Evolutionary conservation across 2,888 invertebrate genomes (phyloP), one percentile per base, ranked within the genome.

Genomic region (Lasioglossum figueresi): DNA sequence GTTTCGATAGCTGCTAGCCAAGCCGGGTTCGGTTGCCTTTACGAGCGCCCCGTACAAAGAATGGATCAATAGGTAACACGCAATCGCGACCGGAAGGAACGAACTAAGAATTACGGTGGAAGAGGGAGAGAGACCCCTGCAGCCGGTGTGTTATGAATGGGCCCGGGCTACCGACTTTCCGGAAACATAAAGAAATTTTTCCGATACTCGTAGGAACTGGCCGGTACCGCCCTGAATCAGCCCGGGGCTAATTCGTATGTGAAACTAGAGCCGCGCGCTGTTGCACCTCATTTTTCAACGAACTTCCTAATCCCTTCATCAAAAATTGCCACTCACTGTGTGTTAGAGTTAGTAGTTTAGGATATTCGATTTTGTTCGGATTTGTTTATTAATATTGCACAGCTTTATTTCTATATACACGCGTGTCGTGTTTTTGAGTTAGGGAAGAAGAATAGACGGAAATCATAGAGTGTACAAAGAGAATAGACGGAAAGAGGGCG

Each of bases 231-330:
- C 31, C 16, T 66, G 31, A 68, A 77, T 80, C 80, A 63, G 19
- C 59, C 3, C 43, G 59, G 14, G 76, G 81, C 83, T 88, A 80
- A 85, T 88, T 86, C 81, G 82, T 86, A 80, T 79, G 82, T 80
- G 72, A 91, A 92, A 92, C 92, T 90, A 90, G 89, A 90, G 87
- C 91, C 86, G 89, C 78, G 71, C 79, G 87, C 27, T 14, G n/a
- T 31, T 48, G 48, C 34, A 45, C 3, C 12, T 31, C 12, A 19
- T 40, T 70, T 37, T n/a, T 70, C 70, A 34, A 3, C 34, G 66
- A 34, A 31, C 34, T 66, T 31, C 5, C 27, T 27, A 59, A 59
- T 59, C 16, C 27, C 59, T 59, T 59, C 27, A 52, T 23, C 23
- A 10, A 52, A 10, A 52, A 52, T 52, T 52, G n/a, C n/a, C 52